Evolutionary conservation across 1,140 invertebrate genomes (phyloP).

Genomic region (Anthonomus grandis): DNA sequence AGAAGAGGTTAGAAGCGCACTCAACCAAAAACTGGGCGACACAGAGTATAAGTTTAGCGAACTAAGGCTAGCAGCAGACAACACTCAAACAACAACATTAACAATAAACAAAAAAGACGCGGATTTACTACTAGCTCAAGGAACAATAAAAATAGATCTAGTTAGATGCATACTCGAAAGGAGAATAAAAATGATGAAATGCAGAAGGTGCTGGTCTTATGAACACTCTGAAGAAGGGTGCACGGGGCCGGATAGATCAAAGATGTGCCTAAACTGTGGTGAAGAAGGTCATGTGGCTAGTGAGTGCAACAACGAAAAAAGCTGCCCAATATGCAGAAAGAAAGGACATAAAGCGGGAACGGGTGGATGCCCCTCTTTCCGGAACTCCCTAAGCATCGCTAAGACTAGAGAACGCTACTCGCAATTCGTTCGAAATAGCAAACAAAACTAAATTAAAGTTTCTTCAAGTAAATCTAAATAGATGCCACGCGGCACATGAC

Average conservation of each 20-base stretch:
- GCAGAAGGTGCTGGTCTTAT: constrained; percentile 25
- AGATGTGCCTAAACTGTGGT: constrained; percentile 25
- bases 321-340: constrained; percentile 9
- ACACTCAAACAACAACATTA: constrained; percentile 14
- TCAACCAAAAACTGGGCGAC: background rate
- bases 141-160: constrained; percentile 12
- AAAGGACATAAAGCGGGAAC: background rate
- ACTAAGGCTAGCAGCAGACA: constrained; percentile 7
- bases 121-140: background rate
- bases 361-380: constrained; percentile 1
- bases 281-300: constrained; percentile 6
- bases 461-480: too few relatives aligned
- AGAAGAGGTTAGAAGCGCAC: constrained; percentile 14
- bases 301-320: background rate
- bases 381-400: background rate
- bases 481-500: too few relatives aligned
- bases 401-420: too few relatives aligned
- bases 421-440: too few relatives aligned
- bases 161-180: constrained; percentile 15
- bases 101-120: background rate
- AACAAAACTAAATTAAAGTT: too few relatives aligned
- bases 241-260: constrained; percentile 11
- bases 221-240: constrained; percentile 18
- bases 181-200: constrained; percentile 17
- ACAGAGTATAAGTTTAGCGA: constrained; percentile 2